phyloP scores from a whole-genome alignment of 2,888 invertebrate species.

The Tenthredo notha region DNA sequence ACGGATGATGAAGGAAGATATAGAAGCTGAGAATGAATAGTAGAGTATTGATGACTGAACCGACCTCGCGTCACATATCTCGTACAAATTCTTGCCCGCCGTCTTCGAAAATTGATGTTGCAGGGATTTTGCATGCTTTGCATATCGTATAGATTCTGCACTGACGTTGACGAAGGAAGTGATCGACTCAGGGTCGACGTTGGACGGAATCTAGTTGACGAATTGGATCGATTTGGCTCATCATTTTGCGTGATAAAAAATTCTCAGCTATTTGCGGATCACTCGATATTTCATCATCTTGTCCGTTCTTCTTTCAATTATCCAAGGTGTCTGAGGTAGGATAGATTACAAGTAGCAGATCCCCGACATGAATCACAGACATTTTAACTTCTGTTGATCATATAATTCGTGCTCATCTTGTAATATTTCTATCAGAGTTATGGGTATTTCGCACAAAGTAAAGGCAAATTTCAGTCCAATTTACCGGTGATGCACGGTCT shows the following conservation, averaged over 20 bases:
- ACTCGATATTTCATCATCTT: neutral
- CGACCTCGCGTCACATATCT: constrained; percentile 49
- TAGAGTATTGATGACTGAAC: constrained; percentile 53
- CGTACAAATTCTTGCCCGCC: constrained; percentile 50
- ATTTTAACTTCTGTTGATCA: neutral
- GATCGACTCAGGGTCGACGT: constrained; percentile 34
- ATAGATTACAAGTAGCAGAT: neutral
- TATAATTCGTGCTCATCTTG: neutral
- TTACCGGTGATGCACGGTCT: neutral
- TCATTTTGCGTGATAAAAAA: neutral
- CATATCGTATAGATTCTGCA: constrained; percentile 46
- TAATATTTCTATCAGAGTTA: neutral
- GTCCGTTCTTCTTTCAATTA: neutral
- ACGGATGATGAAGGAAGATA: constrained; percentile 41
- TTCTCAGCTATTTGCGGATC: neutral
- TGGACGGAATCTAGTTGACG: constrained; percentile 13
- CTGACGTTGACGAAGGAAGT: constrained; percentile 39
- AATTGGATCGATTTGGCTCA: constrained; percentile 31
- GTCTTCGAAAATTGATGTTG: constrained; percentile 46
- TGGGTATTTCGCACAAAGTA: neutral
- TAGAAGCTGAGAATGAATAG: constrained; percentile 40
- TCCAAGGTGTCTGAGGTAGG: neutral
- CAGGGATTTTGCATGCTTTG: constrained; percentile 34
- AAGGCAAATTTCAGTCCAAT: neutral
- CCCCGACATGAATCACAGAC: neutral